These are phyloP conservation scores for Limanda limanda DNA, from an alignment of 2,113 vertebrate species.

Conservation along the genomic window DNA sequence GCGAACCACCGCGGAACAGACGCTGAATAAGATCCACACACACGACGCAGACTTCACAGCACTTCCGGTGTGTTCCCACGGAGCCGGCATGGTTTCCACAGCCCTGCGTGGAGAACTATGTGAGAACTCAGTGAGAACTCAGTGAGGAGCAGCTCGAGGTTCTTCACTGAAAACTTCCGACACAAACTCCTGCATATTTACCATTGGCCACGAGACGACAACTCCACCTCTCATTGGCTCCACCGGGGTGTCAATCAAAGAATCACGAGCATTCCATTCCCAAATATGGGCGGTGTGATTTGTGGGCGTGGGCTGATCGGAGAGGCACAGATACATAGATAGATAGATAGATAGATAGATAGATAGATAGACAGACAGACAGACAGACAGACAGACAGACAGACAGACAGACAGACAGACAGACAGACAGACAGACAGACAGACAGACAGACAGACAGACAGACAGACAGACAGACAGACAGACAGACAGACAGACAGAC, in stretches of 20 bases:
- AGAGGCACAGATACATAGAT: no score
- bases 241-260: constrained; percentile 49
- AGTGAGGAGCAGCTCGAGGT: constrained; percentile 46
- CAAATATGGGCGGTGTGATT: constrained; percentile 39
- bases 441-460: no score
- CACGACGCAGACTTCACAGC: constrained; percentile 54
- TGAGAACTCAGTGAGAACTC: not conserved
- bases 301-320: not conserved
- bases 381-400: no score
- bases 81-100: constrained; percentile 72
- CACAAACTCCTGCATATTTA: constrained; percentile 34
- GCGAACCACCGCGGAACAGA: constrained; percentile 52
- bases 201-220: constrained; percentile 64
- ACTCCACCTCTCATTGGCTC: constrained; percentile 67
- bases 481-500: no score
- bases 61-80: constrained; percentile 51
- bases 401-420: not conserved
- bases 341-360: no score
- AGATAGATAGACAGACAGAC: no score
- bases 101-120: constrained; percentile 1
- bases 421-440: no score
- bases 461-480: no score
- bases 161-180: constrained; percentile 48
- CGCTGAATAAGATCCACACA: constrained; percentile 65
- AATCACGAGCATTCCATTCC: constrained; percentile 58